Conservation (phyloP, 2,888 invertebrate species). For the Pseudolycoriella hygida region DNA sequence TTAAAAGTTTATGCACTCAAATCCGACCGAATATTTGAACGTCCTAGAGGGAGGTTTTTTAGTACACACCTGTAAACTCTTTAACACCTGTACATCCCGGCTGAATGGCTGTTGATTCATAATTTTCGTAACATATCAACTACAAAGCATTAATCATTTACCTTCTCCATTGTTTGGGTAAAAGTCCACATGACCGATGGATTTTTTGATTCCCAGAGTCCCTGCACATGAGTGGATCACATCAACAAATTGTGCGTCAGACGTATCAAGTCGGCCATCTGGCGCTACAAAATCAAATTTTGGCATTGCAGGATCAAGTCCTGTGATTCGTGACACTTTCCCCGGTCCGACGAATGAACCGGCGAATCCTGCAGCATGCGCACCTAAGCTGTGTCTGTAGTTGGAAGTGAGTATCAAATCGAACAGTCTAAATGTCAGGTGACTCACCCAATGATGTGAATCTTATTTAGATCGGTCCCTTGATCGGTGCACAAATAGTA, state of each 20-base stretch:
- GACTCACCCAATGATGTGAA: slow-evolving; percentile 20
- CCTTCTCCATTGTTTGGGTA: slow-evolving; percentile 53
- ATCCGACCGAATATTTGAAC: no score
- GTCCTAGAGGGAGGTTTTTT: no score
- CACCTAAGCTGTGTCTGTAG: slow-evolving; percentile 37
- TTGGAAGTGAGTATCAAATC: no score
- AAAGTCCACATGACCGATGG: slow-evolving; percentile 54
- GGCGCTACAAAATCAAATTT: slow-evolving; percentile 31
- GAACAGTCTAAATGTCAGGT: no score
- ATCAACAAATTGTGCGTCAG: slow-evolving; percentile 55
- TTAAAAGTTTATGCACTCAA: no score
- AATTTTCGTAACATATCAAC: no score
- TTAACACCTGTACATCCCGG: neutral
- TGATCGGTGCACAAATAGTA: slow-evolving; percentile 8
- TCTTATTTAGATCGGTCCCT: slow-evolving; percentile 14
- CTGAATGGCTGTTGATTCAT: neutral
- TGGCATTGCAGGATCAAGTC: slow-evolving; percentile 51
- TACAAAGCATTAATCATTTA: no score
- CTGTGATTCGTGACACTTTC: slow-evolving; percentile 38
- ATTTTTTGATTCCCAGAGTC: slow-evolving; percentile 38
- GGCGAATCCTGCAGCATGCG: slow-evolving; percentile 41
- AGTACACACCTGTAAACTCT: neutral
- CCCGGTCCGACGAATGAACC: slow-evolving; percentile 30
- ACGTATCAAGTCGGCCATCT: slow-evolving; percentile 33
- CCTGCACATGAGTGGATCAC: slow-evolving; percentile 57